Percentiles rank a stretch among this genome's conserved stretches.
Conservation (phyloP, 2,888 invertebrate genomes). For the Conops quadrifasciatus region DNA sequence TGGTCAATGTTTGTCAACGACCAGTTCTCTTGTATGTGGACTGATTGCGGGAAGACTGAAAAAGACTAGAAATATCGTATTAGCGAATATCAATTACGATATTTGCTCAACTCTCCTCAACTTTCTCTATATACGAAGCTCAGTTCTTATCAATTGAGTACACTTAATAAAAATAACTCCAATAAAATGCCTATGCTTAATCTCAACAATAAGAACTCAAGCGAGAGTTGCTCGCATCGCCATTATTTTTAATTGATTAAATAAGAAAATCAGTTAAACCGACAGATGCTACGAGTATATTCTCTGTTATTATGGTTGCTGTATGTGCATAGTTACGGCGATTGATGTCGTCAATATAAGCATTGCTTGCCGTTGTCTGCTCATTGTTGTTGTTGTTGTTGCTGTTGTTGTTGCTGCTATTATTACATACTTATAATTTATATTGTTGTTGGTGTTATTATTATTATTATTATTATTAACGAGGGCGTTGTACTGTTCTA, state of each 20-base stretch:
- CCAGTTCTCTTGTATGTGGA: no score
- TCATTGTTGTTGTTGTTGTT: conserved; percentile 12
- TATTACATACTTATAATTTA: conserved; percentile 7
- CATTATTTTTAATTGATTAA: conserved; percentile 32
- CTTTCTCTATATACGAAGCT: background rate
- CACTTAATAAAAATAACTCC: conserved; percentile 1
- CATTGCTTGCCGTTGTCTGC: background rate
- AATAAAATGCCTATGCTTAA: conserved; percentile 14
- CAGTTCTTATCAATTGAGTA: conserved; percentile 30
- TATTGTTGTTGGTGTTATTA: conserved; percentile 18
- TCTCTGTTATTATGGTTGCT: conserved; percentile 14
- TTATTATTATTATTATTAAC: conserved; percentile 22
- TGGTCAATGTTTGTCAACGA: no score
- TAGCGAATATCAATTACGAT: no score
- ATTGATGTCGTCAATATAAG: conserved; percentile 15
- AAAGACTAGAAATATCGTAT: no score
- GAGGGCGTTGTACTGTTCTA: conserved; percentile 45
- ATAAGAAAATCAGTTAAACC: conserved; percentile 30
- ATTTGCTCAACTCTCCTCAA: no score
- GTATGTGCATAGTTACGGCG: conserved; percentile 7
- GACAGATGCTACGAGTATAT: conserved; percentile 16
- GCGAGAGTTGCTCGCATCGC: conserved; percentile 17
- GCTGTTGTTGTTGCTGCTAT: conserved; percentile 20
- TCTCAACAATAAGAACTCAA: conserved; percentile 14
- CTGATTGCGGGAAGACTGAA: no score